Conservation (phyloP, 2,888 invertebrate genomes). For the Trisateles emortualis region DNA sequence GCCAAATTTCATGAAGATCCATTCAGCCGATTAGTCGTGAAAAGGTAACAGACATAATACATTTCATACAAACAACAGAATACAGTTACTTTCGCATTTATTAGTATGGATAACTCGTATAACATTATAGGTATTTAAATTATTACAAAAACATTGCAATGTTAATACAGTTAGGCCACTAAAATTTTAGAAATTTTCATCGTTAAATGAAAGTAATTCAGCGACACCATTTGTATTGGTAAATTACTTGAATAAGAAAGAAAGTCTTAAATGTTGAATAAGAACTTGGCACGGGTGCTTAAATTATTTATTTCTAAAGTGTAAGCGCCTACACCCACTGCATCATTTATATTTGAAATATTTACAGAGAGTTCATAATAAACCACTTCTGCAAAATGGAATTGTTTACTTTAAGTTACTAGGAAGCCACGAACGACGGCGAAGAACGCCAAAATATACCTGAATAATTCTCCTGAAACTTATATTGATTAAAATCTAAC, state of each 20-base stretch:
- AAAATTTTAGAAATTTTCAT: neutral
- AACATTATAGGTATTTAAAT: too few species aligned
- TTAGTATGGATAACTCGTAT: too few species aligned
- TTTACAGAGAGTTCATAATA: conserved; percentile 38
- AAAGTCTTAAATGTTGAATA: neutral
- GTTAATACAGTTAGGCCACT: too few species aligned
- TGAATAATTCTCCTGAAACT: conserved; percentile 29
- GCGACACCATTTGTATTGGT: neutral
- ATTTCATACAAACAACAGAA: too few species aligned
- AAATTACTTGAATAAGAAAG: neutral
- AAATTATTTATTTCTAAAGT: conserved; percentile 19
- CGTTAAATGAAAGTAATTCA: neutral
- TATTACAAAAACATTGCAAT: too few species aligned
- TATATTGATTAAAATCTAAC: too few species aligned
- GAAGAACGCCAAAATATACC: conserved; percentile 17
- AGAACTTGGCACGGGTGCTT: neutral
- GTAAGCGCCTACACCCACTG: conserved; percentile 12
- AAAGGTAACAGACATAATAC: too few species aligned
- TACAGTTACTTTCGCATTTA: too few species aligned
- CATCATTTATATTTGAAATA: conserved; percentile 32
- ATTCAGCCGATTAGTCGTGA: too few species aligned
- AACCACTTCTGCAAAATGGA: conserved; percentile 38
- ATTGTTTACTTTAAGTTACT: conserved; percentile 45
- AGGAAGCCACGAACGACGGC: conserved; percentile 37
- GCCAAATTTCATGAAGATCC: too few species aligned